Conservation (phyloP, 2,888 invertebrate genomes). For the Stenolophus ochropezus region DNA sequence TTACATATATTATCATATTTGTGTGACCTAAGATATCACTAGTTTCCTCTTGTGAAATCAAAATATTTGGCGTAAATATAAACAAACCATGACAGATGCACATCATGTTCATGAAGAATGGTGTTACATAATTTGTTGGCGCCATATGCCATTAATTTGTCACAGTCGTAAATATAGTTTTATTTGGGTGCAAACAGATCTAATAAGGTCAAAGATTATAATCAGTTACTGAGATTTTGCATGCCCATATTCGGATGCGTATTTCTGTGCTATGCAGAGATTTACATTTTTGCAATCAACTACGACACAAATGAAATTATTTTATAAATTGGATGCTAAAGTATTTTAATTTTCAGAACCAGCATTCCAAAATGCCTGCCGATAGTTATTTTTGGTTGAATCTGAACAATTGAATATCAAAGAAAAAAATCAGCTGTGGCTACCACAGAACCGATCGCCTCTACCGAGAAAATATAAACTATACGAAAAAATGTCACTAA, state of each 20-base stretch:
- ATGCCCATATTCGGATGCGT: slow-evolving; percentile 26
- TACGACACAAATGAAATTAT: background rate
- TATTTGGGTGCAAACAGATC: slow-evolving; percentile 43
- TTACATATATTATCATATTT: background rate
- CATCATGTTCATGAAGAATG: background rate
- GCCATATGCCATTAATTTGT: slow-evolving; percentile 43
- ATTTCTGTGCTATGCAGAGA: background rate
- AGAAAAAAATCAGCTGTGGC: no score
- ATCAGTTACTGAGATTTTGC: slow-evolving; percentile 33
- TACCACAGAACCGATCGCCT: no score
- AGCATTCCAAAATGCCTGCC: no score
- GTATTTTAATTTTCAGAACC: background rate
- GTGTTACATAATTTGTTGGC: slow-evolving; percentile 35
- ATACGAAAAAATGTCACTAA: no score
- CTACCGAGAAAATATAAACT: no score
- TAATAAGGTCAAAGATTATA: slow-evolving; percentile 51
- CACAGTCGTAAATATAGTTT: slow-evolving; percentile 48
- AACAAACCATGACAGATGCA: background rate
- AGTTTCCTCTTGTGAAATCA: background rate
- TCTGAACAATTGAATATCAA: no score
- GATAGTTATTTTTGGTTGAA: no score
- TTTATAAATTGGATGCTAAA: background rate
- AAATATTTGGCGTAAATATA: slow-evolving; percentile 13
- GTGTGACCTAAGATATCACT: no score
- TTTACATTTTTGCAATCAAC: background rate